These are phyloP conservation scores for Diadophis punctatus DNA, from an alignment of 2,113 vertebrate genomes.

Conservation along the genomic window DNA sequence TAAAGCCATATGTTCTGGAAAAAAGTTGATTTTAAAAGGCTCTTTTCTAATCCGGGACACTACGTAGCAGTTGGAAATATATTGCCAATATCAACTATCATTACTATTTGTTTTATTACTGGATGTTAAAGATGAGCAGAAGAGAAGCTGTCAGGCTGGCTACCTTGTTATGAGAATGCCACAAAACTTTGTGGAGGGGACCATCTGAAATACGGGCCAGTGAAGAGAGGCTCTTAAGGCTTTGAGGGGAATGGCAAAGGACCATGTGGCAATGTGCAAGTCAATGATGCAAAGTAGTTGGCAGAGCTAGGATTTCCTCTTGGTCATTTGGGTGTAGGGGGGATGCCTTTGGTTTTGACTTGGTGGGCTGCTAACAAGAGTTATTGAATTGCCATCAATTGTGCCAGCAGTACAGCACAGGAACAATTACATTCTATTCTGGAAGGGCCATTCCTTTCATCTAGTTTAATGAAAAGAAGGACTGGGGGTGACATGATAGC, in stretches of 20 bases:
- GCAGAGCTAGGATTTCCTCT: neutral
- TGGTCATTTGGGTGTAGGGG: neutral
- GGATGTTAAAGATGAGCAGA: slow-evolving; percentile 1
- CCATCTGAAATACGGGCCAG: neutral
- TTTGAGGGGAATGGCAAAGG: neutral
- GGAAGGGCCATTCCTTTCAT: no score
- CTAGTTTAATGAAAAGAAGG: no score
- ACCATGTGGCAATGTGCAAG: neutral
- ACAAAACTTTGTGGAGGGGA: neutral
- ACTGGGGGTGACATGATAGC: no score
- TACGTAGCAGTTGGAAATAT: neutral
- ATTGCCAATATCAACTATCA: neutral
- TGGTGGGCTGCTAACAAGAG: neutral
- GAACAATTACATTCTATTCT: neutral
- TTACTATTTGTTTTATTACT: neutral
- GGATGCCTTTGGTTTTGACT: neutral
- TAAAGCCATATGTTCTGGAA: slow-evolving; percentile 10
- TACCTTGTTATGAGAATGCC: neutral
- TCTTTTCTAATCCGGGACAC: neutral
- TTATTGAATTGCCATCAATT: neutral
- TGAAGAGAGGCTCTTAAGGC: neutral
- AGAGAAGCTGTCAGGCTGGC: neutral
- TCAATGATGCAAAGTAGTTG: neutral
- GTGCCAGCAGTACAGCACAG: neutral
- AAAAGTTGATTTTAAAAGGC: neutral